These are phyloP conservation scores for Drosophila nikananu DNA, from an alignment of 1,140 invertebrate genomes.

Conservation along the genomic window DNA sequence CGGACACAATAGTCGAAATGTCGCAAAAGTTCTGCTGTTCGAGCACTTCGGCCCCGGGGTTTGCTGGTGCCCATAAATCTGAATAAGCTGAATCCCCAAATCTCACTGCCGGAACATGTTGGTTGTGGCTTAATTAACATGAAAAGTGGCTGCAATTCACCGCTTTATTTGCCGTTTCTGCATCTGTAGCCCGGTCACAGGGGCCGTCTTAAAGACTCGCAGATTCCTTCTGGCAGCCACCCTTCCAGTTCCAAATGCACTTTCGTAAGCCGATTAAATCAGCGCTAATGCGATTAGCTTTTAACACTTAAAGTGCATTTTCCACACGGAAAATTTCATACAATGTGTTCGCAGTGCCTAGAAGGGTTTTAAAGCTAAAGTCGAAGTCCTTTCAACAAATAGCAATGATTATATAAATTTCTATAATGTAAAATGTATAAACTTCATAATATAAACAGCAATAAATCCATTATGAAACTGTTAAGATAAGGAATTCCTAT, in stretches of 20 bases:
- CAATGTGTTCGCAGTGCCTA: not conserved
- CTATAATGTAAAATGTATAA: not conserved
- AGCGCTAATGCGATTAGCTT: constrained; percentile 69
- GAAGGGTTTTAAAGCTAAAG: not conserved
- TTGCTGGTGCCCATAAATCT: constrained; percentile 63
- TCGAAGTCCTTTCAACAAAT: not conserved
- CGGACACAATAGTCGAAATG: constrained; percentile 62
- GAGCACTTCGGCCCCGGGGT: constrained; percentile 54
- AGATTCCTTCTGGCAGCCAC: not conserved
- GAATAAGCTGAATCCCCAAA: constrained; percentile 66
- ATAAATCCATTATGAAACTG: not conserved
- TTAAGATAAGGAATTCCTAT: not conserved
- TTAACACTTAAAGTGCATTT: constrained; percentile 72
- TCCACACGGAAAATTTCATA: constrained; percentile 2
- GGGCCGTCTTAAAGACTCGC: constrained; percentile 56
- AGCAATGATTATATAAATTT: not conserved
- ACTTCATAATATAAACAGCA: not conserved
- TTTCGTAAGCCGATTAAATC: constrained; percentile 67
- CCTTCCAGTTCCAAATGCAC: constrained; percentile 28
- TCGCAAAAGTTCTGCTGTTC: constrained; percentile 71
- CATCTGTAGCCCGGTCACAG: constrained; percentile 11
- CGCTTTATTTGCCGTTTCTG: constrained; percentile 20
- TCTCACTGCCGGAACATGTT: constrained; percentile 28
- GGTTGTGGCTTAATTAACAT: constrained; percentile 46
- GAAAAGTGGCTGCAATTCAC: constrained; percentile 52